phyloP scores from a whole-genome alignment of 1,140 invertebrate genomes.

The Drosophila jambulina region DNA sequence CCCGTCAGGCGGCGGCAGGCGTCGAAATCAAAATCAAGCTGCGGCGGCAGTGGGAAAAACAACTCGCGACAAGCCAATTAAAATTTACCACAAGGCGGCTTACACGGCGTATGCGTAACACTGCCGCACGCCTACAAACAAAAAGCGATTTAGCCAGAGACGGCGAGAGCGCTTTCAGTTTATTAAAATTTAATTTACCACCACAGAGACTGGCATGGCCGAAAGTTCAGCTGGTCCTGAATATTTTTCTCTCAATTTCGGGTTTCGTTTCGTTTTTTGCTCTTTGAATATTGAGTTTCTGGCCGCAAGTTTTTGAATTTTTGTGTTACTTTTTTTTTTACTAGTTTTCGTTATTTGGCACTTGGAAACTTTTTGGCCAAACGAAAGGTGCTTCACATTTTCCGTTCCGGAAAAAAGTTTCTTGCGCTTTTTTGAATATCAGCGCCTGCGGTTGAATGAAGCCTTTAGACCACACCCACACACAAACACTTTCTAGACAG shows the following conservation, averaged over 20 bases:
- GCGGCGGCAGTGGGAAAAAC: constrained; percentile 10
- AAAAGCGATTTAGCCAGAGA: constrained; percentile 33
- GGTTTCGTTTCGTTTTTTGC: background rate
- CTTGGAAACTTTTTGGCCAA: constrained; percentile 28
- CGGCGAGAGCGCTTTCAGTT: constrained; percentile 34
- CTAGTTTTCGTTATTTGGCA: constrained; percentile 31
- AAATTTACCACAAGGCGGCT: constrained; percentile 54
- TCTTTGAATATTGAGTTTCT: constrained; percentile 31
- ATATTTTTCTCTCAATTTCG: constrained; percentile 32
- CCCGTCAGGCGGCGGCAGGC: background rate
- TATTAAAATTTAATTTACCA: constrained; percentile 61
- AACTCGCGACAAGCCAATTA: constrained; percentile 55
- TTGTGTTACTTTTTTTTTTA: background rate
- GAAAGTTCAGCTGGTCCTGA: constrained; percentile 20
- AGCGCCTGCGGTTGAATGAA: constrained; percentile 46
- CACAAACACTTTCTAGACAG: background rate
- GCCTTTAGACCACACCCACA: constrained; percentile 5
- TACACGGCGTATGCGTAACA: constrained; percentile 59
- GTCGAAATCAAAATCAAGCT: constrained; percentile 29
- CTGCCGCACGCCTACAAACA: constrained; percentile 20
- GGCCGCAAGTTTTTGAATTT: constrained; percentile 7
- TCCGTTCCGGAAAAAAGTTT: constrained; percentile 37
- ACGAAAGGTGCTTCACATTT: constrained; percentile 48
- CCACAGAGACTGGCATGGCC: constrained; percentile 2
- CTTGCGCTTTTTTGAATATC: constrained; percentile 50